Evolutionary conservation across 2,888 invertebrate genomes (phyloP), one percentile per base, ranked within the genome.

Genomic region (Lochmaea capreae): DNA sequence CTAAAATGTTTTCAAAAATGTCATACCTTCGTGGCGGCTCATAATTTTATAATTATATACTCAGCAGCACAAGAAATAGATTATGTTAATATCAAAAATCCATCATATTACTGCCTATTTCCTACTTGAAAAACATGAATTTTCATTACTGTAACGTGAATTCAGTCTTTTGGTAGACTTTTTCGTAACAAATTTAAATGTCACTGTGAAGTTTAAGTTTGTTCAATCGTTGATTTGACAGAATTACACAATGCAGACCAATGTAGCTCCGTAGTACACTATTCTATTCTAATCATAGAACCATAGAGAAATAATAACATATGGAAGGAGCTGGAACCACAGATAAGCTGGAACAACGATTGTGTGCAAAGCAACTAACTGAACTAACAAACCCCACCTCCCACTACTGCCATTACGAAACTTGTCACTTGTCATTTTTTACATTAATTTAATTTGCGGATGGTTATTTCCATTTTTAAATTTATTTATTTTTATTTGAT

Each of bases 21-120:
- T 59, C 78, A 72, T 80, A 82, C 83, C 83, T 80, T 83, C 83
- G 79, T 83, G 83, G 62, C 83, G 82, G 76, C 82, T 83, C 83
- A 83, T 83, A 67, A 70, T 76, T 59, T 70, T 69, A 39, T 62
- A 49, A 43, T 61, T 68, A 63, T 52, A 63, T 26, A 33, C 39
- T 22, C 52, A 63, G 39, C 12, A 52, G 26, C 49, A 49, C 52
- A 33, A 52, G 26, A 62, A 42, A 52, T 52, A 42, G 33, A 69
- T 63, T 69, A 62, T 42, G n/a, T 54, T 63, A 62, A 63, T 63
- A 69, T 69, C 61, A 69, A 62, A 69, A 69, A 63, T 39, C 39
- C 62, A 54, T 62, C 63, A 52, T 43, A 69, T 54, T 63, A 63
- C 69, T 63, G 12, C 33, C 2, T 33, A 33, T 59, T 33, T 69